Evolutionary conservation across 2,797 vertebrate species (phyloP).

Genomic region (Apodemus agrarius): DNA sequence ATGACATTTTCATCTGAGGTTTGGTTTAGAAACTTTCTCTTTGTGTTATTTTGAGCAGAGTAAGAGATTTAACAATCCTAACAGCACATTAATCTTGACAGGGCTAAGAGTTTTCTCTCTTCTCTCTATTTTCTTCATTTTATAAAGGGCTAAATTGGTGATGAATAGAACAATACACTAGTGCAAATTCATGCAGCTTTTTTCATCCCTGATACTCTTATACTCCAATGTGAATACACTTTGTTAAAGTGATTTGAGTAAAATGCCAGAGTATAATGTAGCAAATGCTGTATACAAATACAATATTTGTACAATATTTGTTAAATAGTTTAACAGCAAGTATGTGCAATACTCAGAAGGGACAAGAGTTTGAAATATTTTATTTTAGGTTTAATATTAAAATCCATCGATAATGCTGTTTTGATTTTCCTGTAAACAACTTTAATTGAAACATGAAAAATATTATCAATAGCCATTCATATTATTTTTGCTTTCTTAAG

Average conservation of each 20-base stretch:
- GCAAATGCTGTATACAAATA: slow-evolving; percentile 24
- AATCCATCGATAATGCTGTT: slow-evolving; percentile 26
- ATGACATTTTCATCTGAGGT: slow-evolving; percentile 54
- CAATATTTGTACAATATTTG: background rate
- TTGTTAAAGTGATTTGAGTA: slow-evolving; percentile 63
- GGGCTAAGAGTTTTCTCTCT: slow-evolving; percentile 43
- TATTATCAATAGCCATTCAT: background rate
- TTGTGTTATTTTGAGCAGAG: slow-evolving; percentile 55
- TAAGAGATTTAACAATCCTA: slow-evolving; percentile 66
- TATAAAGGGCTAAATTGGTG: slow-evolving; percentile 54
- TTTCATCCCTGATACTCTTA: slow-evolving; percentile 44
- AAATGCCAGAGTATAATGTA: slow-evolving; percentile 28
- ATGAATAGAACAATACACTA: slow-evolving; percentile 69
- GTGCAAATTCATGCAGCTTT: slow-evolving; percentile 51
- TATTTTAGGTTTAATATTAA: slow-evolving; percentile 24
- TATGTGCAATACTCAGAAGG: slow-evolving; percentile 36
- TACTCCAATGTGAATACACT: slow-evolving; percentile 55
- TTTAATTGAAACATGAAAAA: slow-evolving; percentile 34
- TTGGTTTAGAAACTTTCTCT: slow-evolving; percentile 56
- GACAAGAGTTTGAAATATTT: slow-evolving; percentile 27
- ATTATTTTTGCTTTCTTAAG: slow-evolving; percentile 55
- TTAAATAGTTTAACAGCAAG: slow-evolving; percentile 44
- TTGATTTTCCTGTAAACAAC: slow-evolving; percentile 31
- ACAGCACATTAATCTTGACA: slow-evolving; percentile 73
- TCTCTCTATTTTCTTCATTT: slow-evolving; percentile 60